A percentile compares a stretch with the other conserved stretches of the same genome.
These are phyloP conservation scores for Drosophila merina DNA, from an alignment of 2,888 invertebrate genomes.

Conservation along the genomic window DNA sequence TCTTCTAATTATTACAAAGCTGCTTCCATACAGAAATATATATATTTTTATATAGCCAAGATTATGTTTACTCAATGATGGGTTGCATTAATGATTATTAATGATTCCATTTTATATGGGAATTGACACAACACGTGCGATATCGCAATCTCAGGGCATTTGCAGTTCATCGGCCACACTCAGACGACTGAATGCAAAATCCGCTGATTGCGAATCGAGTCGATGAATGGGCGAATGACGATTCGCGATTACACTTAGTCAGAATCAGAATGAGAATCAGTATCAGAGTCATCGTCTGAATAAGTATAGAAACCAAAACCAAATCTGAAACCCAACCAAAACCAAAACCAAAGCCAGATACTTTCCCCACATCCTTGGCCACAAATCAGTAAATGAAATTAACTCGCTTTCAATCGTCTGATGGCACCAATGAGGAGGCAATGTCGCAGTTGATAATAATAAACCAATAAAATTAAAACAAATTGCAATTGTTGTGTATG, in stretches of 20 bases:
- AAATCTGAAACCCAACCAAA: not conserved
- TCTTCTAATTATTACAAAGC: not conserved
- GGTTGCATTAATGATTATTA: not conserved
- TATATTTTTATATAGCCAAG: not conserved
- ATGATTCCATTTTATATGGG: not conserved
- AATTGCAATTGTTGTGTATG: slow-evolving; percentile 64
- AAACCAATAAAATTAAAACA: slow-evolving; percentile 72
- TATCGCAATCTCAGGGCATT: slow-evolving; percentile 52
- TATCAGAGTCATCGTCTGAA: not conserved
- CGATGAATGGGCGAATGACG: slow-evolving; percentile 31
- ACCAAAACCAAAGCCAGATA: not conserved
- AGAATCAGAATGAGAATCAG: not conserved
- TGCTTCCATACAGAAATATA: not conserved
- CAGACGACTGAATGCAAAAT: slow-evolving; percentile 35
- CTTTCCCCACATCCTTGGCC: slow-evolving; percentile 8
- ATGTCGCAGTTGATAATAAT: slow-evolving; percentile 62
- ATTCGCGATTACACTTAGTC: slow-evolving; percentile 20
- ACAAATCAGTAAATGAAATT: slow-evolving; percentile 53
- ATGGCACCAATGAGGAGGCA: slow-evolving; percentile 39
- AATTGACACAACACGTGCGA: slow-evolving; percentile 54
- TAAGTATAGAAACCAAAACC: not conserved
- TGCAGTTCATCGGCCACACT: slow-evolving; percentile 67
- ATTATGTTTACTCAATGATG: not conserved
- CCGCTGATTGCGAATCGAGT: slow-evolving; percentile 29
- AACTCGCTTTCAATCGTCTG: slow-evolving; percentile 58